A percentile compares a stretch with the other conserved stretches of the same genome.
These are phyloP conservation scores for Cetoscarus ocellatus DNA, from an alignment of 2,797 vertebrate genomes.

Conservation along the genomic window DNA sequence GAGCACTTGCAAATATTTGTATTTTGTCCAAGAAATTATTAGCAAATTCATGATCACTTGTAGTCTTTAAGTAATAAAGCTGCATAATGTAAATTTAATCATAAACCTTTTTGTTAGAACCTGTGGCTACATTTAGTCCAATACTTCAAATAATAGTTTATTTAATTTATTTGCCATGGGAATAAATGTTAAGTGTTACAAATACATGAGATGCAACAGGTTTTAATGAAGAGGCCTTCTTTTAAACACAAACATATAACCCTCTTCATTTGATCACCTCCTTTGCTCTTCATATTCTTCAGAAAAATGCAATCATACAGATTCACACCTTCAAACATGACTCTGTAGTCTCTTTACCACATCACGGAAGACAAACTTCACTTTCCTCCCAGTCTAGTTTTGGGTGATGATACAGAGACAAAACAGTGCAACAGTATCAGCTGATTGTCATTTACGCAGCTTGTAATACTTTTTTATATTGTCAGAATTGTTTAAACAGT, in stretches of 20 bases:
- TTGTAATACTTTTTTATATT: slow-evolving; percentile 21
- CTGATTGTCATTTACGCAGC: slow-evolving; percentile 19
- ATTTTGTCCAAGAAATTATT: not conserved
- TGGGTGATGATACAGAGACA: not conserved
- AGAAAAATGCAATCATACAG: not conserved
- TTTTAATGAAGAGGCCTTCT: slow-evolving; percentile 15
- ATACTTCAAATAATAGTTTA: slow-evolving; percentile 16
- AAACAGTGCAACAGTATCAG: not conserved
- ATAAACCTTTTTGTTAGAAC: not conserved
- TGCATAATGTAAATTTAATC: slow-evolving; percentile 2
- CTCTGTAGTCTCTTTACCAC: slow-evolving; percentile 12
- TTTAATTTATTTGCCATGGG: not conserved
- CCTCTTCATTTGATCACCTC: slow-evolving; percentile 13
- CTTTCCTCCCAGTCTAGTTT: not conserved
- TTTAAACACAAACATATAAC: slow-evolving; percentile 12
- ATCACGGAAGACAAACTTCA: slow-evolving; percentile 10
- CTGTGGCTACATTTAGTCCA: not conserved
- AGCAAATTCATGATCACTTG: not conserved
- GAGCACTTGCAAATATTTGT: slow-evolving; percentile 1
- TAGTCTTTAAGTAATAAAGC: not conserved
- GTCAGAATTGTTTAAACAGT: slow-evolving; percentile 28
- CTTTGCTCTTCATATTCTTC: slow-evolving; percentile 8
- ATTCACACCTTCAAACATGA: slow-evolving; percentile 28
- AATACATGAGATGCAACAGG: slow-evolving; percentile 2
- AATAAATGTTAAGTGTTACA: slow-evolving; percentile 10